Evolutionary conservation across 2,113 vertebrate genomes (phyloP).

Genomic region (Elephantulus edwardii): DNA sequence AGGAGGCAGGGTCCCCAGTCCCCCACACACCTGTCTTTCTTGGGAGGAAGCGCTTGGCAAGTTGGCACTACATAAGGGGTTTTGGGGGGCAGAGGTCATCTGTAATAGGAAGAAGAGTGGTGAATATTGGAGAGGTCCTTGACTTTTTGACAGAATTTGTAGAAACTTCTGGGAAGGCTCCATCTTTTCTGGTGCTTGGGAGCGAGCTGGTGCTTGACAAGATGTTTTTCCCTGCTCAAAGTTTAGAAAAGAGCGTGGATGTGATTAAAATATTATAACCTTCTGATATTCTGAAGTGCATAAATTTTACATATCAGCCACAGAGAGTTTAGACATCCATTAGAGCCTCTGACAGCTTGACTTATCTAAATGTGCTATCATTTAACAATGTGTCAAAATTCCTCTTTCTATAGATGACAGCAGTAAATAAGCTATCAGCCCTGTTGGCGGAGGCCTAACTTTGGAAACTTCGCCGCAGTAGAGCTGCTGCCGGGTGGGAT

Average conservation of each 20-base stretch:
- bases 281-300: conserved; percentile 88
- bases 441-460: conserved; percentile 82
- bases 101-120: background rate
- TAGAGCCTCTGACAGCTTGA: conserved; percentile 89
- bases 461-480: conserved; percentile 75
- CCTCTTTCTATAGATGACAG: conserved; percentile 87
- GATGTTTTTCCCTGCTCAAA: conserved; percentile 75
- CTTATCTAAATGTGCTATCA: conserved; percentile 91
- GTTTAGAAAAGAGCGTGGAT: conserved; percentile 79
- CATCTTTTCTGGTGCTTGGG: background rate
- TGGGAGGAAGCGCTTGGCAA: background rate
- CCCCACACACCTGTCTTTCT: background rate
- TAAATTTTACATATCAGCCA: conserved; percentile 89
- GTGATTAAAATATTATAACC: conserved; percentile 90
- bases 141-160: background rate
- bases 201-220: conserved; percentile 17
- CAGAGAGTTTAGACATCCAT: conserved; percentile 88
- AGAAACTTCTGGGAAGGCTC: conserved; percentile 43
- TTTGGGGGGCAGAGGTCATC: background rate
- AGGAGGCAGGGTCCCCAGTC: background rate
- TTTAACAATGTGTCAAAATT: conserved; percentile 91
- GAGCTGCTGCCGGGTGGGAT: background rate
- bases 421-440: conserved; percentile 89
- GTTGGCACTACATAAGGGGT: background rate
- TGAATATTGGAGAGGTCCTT: background rate